Evolutionary conservation across 2,888 invertebrate genomes (phyloP), one percentile per base, ranked within the genome.

Genomic region (Scaptomyza flava): DNA sequence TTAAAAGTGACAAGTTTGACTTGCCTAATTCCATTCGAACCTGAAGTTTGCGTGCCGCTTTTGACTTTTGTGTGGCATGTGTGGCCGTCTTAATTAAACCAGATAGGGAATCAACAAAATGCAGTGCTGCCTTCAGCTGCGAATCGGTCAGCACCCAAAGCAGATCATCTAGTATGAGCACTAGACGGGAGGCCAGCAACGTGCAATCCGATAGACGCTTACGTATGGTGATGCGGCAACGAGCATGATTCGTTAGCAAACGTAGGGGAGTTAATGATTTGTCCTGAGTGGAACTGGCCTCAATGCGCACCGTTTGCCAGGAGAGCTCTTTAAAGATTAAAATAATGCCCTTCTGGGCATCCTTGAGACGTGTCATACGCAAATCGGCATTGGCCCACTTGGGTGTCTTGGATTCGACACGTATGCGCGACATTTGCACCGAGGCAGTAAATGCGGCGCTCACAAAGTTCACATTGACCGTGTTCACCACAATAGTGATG

Each of bases 71-170:
- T 9, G 96, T 96, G 58, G 96, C 94, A 87, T 95, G 94, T 2
- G 96, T 96, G 1, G 94, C 93, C 52, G 97, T 96, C 80, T 96
- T 95, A 45, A 98, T 96, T 0, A 98, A 93, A 31, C 95, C 96
- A 47, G 96, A 94, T 43, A 98, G 93, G 2, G 98, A 97, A 86
- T 96, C 96, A 45, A 97, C 95, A 92, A 98, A 97, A 87, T 97
- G 96, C 31, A 98, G 93, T 52, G 98, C 98, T 12, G 99, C 98
- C 83, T 98, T 96, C 42, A 99, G 93, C 92, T 99, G 99, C 0
- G 98, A 97, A 92, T 98, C 98, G 0, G 99, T 99, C 67, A 99
- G 93, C 43, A 99, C 98, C 99, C 99, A 99, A 33, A 99, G 93
- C 50, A 99, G 93, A 90, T 99, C 98, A 92, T 99, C 99, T 77